Evolutionary conservation across 2,113 vertebrate species (phyloP).

Genomic region (Regulus satrapa): DNA sequence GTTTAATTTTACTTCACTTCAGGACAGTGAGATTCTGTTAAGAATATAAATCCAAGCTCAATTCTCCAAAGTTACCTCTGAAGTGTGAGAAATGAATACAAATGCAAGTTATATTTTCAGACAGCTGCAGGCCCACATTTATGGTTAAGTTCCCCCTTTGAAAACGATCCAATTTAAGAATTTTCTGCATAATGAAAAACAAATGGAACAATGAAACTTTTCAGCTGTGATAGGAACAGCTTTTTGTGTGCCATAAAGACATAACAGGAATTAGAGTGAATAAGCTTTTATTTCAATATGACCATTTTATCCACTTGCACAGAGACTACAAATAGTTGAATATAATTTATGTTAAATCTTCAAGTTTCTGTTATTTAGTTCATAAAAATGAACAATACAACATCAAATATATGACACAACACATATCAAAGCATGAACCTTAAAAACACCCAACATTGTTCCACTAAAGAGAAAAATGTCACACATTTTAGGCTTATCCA

Average conservation of each 20-base stretch:
- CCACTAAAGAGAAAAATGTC: background rate
- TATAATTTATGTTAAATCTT: background rate
- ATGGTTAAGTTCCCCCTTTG: conserved; percentile 24
- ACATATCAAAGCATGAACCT: background rate
- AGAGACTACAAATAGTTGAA: background rate
- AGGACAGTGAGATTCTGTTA: background rate
- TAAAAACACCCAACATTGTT: background rate
- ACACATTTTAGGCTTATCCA: background rate
- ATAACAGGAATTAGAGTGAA: conserved; percentile 1
- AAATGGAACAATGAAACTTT: conserved; percentile 58
- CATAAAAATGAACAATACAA: background rate
- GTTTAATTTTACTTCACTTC: background rate
- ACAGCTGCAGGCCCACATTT: conserved; percentile 47
- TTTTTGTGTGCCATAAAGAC: background rate
- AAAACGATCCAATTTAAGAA: conserved; percentile 63
- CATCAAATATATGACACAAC: background rate
- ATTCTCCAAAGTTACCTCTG: background rate
- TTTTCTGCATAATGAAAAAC: conserved; percentile 58
- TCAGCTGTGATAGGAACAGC: conserved; percentile 1
- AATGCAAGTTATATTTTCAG: conserved; percentile 4
- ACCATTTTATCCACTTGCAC: background rate
- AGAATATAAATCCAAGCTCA: background rate
- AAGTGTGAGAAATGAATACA: conserved; percentile 10
- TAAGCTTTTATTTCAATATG: background rate
- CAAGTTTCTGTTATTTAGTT: background rate